These are phyloP conservation scores for Littorina saxatilis DNA, from an alignment of 1,140 invertebrate species.

Conservation along the genomic window DNA sequence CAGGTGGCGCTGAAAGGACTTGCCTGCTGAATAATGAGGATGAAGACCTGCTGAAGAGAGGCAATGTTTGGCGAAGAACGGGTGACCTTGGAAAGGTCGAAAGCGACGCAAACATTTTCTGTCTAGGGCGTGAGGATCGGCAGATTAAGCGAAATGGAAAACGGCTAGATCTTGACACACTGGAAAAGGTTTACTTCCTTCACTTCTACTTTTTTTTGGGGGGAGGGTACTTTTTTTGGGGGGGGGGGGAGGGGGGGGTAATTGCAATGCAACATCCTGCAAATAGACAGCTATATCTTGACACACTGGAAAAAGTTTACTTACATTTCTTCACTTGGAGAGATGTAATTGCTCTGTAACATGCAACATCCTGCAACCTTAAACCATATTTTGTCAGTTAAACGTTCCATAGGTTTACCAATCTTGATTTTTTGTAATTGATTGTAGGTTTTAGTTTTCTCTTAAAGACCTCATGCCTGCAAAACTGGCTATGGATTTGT, in stretches of 20 bases:
- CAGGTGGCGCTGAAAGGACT: conserved; percentile 60
- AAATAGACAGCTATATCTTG: conserved; percentile 82
- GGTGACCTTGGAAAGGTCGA: conserved; percentile 80
- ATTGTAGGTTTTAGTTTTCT: too few species aligned
- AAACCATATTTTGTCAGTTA: too few species aligned
- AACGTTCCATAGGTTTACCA: too few species aligned
- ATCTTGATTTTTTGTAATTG: too few species aligned
- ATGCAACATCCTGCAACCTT: too few species aligned
- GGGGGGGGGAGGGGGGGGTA: too few species aligned
- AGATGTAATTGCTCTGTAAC: too few species aligned
- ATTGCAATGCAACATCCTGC: too few species aligned
- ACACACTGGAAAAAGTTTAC: conserved; percentile 79
- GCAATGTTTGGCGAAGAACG: conserved; percentile 77
- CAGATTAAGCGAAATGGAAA: conserved; percentile 86
- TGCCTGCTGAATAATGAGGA: conserved; percentile 63
- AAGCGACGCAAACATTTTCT: conserved; percentile 79
- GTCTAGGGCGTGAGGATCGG: conserved; percentile 81
- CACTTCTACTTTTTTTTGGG: background rate
- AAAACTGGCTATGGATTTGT: too few species aligned
- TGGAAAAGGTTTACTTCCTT: conserved; percentile 77
- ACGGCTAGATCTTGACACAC: conserved; percentile 80
- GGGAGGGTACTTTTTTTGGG: too few species aligned
- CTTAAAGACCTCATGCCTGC: too few species aligned
- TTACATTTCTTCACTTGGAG: background rate
- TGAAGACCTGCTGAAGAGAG: background rate